Base-by-base conservation (phyloP, 2,888 invertebrate species). In the Heliothis peltigera region DNA sequence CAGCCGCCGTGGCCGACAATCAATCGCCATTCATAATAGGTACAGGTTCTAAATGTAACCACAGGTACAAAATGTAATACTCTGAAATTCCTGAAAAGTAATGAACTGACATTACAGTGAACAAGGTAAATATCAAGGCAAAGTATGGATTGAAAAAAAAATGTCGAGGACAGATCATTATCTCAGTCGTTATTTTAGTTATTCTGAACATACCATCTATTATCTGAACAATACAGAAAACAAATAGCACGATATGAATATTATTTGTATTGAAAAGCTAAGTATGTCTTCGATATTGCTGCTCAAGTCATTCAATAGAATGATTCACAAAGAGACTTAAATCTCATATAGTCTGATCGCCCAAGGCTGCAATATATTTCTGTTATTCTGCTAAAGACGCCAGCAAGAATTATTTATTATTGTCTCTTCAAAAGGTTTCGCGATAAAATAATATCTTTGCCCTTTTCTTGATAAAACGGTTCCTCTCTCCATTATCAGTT, bases 401-500 rank as follows among this genome's bases (percentile, higher is more conserved):
- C 46, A 17, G 18, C 48, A 32, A 44, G n/a, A 42, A 25, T 42
- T 39, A 42, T 51, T 25, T 39, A 32, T 44, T 49, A 74, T 47
- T n/a, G 19, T 48, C 28, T 44, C 54, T 42, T 55, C 44, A 49
- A 63, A 56, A 69, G 44, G 53, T 63, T 62, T 49, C 25, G 44
- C 18, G 69, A 63, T 69, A 71, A 48, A 18, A 56, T 32, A 7
- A 19, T 39, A 63, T 49, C 63, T 74, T 57, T 68, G 63, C 68
- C 71, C 53, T 74, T 56, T 70, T 42, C 44, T 21, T 47, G 47
- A 70, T 70, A 44, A 49, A 44, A 49, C 18, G 52, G 49, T 62
- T 56, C 61, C 21, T 55, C 52, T 62, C 25, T 25, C 10, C 3
- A 51, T 39, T 43, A 64, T 17, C 54, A 51, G 49, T 42, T 59